phyloP scores from a whole-genome alignment of 2,888 invertebrate genomes.

The Chaetoderma sp. region DNA sequence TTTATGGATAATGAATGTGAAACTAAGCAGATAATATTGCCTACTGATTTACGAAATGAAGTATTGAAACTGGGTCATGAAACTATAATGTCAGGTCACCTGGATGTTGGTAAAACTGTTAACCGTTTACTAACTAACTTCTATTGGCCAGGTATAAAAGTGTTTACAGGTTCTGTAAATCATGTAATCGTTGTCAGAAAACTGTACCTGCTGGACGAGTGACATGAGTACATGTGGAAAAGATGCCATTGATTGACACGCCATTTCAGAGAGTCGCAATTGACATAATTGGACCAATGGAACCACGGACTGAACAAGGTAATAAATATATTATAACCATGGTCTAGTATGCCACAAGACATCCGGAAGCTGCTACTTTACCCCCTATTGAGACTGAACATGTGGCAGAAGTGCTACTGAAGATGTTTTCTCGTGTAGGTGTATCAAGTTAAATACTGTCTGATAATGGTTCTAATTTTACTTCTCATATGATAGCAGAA shows the following conservation, averaged over 20 bases:
- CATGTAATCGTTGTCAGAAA: constrained; percentile 38
- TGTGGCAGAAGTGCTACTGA: constrained; percentile 38
- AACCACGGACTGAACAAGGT: constrained; percentile 27
- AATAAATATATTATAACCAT: constrained; percentile 34
- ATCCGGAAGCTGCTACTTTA: constrained; percentile 30
- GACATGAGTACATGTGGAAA: constrained; percentile 24
- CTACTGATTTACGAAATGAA: not conserved
- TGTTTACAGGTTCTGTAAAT: constrained; percentile 28
- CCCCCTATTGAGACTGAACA: constrained; percentile 24
- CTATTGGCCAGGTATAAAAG: constrained; percentile 36
- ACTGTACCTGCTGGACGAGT: constrained; percentile 30
- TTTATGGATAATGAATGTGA: no score
- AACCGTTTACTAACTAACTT: constrained; percentile 18
- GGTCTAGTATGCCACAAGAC: constrained; percentile 35
- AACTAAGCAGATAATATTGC: constrained; percentile 32
- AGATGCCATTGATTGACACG: constrained; percentile 34
- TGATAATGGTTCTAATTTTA: constrained; percentile 39
- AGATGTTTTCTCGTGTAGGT: constrained; percentile 28
- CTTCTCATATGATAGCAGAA: constrained; percentile 31
- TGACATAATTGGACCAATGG: constrained; percentile 41
- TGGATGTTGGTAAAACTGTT: constrained; percentile 18
- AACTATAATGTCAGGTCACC: constrained; percentile 29
- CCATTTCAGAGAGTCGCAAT: constrained; percentile 39
- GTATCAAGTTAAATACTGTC: constrained; percentile 33
- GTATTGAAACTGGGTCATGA: constrained; percentile 32